phyloP scores from a whole-genome alignment of 2,888 invertebrate species.

The Strigamia transsilvanica region DNA sequence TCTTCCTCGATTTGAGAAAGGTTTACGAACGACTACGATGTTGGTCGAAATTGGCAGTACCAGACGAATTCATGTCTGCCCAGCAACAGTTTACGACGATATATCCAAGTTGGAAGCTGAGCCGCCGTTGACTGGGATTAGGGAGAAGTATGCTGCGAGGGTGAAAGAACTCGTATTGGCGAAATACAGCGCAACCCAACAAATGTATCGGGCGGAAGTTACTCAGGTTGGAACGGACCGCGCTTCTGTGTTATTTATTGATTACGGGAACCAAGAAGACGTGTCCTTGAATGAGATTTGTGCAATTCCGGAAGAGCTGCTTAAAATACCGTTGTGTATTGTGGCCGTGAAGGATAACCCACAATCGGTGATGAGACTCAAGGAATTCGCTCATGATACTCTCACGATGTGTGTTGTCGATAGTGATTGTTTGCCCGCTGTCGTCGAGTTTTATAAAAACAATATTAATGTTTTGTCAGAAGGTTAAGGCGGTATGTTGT shows the following conservation, averaged over 20 bases:
- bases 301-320: neutral
- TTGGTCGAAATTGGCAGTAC: too few relatives aligned
- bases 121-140: neutral
- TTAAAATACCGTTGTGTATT: neutral
- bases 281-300: neutral
- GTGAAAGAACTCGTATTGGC: neutral
- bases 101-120: neutral
- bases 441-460: neutral
- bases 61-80: neutral
- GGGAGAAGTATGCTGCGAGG: neutral
- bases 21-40: too few relatives aligned
- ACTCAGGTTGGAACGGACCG: neutral
- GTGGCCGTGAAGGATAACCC: neutral
- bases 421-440: neutral
- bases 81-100: neutral
- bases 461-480: neutral
- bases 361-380: neutral
- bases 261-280: conserved; percentile 17
- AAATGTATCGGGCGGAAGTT: conserved; percentile 4
- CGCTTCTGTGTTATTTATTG: neutral
- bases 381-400: neutral
- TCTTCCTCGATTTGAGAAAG: too few relatives aligned
- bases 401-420: neutral
- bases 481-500: neutral
- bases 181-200: neutral